Base-by-base conservation (phyloP, 2,113 vertebrate genomes). In the Coptodon bakossiorum region DNA sequence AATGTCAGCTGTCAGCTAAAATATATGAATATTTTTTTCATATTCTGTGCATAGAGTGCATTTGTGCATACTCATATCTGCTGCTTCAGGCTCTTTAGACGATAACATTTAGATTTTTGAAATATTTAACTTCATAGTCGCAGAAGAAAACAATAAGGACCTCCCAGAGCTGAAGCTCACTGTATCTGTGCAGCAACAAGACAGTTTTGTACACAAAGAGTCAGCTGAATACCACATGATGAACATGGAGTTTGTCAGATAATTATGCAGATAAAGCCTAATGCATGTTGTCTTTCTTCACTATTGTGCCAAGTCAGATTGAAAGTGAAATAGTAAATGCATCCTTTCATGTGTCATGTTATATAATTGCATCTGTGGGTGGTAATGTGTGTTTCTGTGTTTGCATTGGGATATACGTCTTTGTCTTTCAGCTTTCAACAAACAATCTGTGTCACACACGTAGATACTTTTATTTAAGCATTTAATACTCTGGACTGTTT, bases 1-100 rank as follows among this genome's bases (percentile, higher is more conserved):
- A 93, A 95, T 89, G 91, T 92, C 90, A 93, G 50, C 38, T 82
- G 43, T 79, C 83, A 78, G 68, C 17, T 40, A 54, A 43, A 27
- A 40, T 7, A 54, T n/a, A 36, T 48, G 52, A 29, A 24, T n/a
- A 83, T 53, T 19, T 61, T 48, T 48, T 88, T 84, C 73, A 68
- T 63, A 48, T 88, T 66, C 12, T 68, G 50, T 86, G 13, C 31
- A 16, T 12, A 54, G 9, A 71, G 50, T 17, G 29, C n/a, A 63
- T 86, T 89, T 82, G 27, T 73, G 82, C 27, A 36, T 31, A 56
- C 34, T 31, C 7, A 4, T 56, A 7, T 1, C 7, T 54, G 19
- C 66, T 87, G 56, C 71, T 88, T 83, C 29, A 9, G 86, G 84
- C 83, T 17, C 5, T 48, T 88, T 73, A 53, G 34, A 40, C 34